Evolutionary conservation across 2,888 invertebrate species (phyloP).

Genomic region (Yponomeuta plumbellus): DNA sequence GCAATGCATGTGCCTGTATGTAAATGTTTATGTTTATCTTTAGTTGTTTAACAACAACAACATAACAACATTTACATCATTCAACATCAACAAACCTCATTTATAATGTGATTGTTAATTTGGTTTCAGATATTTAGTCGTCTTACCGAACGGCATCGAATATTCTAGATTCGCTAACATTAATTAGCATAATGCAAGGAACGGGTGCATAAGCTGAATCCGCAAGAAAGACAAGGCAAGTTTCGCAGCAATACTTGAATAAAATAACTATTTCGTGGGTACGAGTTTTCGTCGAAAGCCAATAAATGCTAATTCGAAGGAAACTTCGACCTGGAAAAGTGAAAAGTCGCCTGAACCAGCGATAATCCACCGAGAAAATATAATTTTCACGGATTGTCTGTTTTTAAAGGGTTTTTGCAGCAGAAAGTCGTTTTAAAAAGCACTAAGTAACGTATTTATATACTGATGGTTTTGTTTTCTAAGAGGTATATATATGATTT

Average conservation of each 20-base stretch:
- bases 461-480: too few species aligned
- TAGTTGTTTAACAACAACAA: too few species aligned
- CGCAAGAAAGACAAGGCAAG: background rate
- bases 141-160: background rate
- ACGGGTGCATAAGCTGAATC: background rate
- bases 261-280: constrained; percentile 45
- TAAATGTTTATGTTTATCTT: too few species aligned
- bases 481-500: too few species aligned
- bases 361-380: constrained; percentile 1
- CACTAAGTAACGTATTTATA: too few species aligned
- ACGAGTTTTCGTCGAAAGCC: constrained; percentile 47
- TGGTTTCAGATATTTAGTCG: background rate
- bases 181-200: background rate
- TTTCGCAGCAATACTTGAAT: constrained; percentile 33
- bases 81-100: too few species aligned
- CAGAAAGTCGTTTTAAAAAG: too few species aligned
- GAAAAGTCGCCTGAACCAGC: constrained; percentile 39
- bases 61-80: too few species aligned
- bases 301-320: constrained; percentile 60
- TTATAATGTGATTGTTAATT: too few species aligned
- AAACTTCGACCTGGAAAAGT: constrained; percentile 48
- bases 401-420: too few species aligned
- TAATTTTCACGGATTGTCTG: too few species aligned
- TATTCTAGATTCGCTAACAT: background rate
- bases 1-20: too few species aligned